Evolutionary conservation across 2,797 vertebrate species (phyloP), one percentile per base, ranked within the genome.

Genomic region (Sylvia borin): DNA sequence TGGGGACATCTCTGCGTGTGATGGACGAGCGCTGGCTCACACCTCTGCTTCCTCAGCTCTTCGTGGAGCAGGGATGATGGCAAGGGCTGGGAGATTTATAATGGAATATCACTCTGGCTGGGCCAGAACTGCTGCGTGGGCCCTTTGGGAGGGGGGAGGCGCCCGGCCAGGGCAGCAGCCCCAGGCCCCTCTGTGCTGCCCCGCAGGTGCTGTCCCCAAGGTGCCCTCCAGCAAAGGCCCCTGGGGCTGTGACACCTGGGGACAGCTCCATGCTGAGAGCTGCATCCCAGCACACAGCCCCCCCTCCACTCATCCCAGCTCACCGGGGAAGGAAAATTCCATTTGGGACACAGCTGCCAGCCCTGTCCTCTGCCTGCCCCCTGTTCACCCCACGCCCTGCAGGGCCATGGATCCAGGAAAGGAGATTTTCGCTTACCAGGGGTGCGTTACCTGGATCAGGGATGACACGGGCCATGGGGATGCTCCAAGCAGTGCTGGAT

Each of bases 31-130:
- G 0, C 96, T 96, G 97, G 92, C 95, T 97, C 97, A 45, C 86
- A 53, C 54, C 80, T 94, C 71, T 97, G 96, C 97, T 96, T 96
- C 93, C 94, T 97, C 96, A 96, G 96, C 95, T 93, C 40, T 95
- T 96, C 4, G 5, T 32, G 29, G 67, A 86, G 79, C 74, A 68
- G 67, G 88, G 92, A 19, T 84, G 93, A 93, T 73, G 90, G 90
- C 84, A 77, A 85, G 48, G 55, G 9, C 66, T 60, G 70, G 58
- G 61, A 92, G 85, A 96, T 93, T 90, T 67, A 86, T 76, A 22
- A 32, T 1, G 2, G 67, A 13, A 51, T 4, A 6, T 43, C 3
- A 0, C 16, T 18, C 24, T 0, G 29, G 25, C 47, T 8, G 45
- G 40, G 64, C 62, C 68, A 53, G 83, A 88, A 88, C 26, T 92